Evolutionary conservation across 2,113 vertebrate species (phyloP).

Genomic region (Neoarius graeffei): DNA sequence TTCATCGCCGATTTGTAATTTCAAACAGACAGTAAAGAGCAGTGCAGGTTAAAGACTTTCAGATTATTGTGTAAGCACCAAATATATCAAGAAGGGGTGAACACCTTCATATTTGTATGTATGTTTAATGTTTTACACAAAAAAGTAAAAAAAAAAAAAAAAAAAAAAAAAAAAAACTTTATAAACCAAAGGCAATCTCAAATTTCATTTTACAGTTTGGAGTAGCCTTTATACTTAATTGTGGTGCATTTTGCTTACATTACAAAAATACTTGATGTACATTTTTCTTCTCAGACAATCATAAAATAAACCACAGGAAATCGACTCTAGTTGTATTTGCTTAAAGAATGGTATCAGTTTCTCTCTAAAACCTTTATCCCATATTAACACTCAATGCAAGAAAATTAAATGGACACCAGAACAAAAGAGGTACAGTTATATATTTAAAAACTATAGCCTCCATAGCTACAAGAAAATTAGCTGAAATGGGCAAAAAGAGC

Average conservation of each 20-base stretch:
- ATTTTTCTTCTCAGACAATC: not conserved
- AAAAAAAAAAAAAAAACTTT: not conserved
- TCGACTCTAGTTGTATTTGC: not conserved
- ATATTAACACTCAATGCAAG: not conserved
- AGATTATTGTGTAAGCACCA: not conserved
- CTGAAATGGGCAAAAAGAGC: not conserved
- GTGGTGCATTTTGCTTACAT: not conserved
- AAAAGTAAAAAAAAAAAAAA: too few species aligned
- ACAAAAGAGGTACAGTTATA: not conserved
- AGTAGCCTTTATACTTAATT: not conserved
- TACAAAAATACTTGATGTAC: not conserved
- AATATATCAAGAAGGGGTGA: too few species aligned
- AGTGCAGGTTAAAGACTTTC: not conserved
- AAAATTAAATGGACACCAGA: not conserved
- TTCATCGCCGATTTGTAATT: not conserved
- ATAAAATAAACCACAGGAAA: not conserved
- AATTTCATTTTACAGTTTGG: not conserved
- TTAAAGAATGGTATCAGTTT: too few species aligned
- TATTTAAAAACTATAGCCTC: not conserved
- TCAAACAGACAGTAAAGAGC: not conserved
- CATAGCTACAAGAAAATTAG: not conserved
- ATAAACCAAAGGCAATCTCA: not conserved
- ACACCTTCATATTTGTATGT: too few species aligned
- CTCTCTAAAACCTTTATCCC: not conserved
- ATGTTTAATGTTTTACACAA: too few species aligned